Conservation (phyloP, 1,140 invertebrate genomes). For the Polyergus mexicanus region DNA sequence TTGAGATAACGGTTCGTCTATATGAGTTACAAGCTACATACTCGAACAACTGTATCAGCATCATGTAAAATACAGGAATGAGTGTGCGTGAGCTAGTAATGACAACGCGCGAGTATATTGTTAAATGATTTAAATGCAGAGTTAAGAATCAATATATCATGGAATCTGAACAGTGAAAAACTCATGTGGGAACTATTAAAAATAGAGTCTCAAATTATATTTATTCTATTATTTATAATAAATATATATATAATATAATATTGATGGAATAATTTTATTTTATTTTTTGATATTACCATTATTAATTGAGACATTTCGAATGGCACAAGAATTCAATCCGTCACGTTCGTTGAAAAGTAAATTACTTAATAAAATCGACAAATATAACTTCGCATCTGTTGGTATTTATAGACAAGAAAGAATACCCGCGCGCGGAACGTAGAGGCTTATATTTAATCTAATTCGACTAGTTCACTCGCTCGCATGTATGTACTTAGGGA, state of each 20-base stretch:
- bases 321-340: neutral
- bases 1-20: constrained; percentile 14
- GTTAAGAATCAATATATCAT: neutral
- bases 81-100: neutral
- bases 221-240: neutral
- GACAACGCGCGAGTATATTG: neutral
- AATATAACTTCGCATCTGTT: constrained; percentile 27
- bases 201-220: neutral
- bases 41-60: neutral
- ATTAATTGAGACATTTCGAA: neutral
- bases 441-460: constrained; percentile 42
- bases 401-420: neutral
- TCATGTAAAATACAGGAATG: neutral
- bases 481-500: constrained; percentile 47
- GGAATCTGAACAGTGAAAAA: neutral
- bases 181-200: neutral
- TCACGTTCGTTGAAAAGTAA: neutral
- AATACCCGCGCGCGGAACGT: no score
- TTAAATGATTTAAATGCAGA: constrained; percentile 6
- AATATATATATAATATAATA: neutral
- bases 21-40: constrained; percentile 30
- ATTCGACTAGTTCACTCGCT: constrained; percentile 46
- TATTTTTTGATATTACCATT: neutral
- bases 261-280: neutral
- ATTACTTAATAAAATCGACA: neutral